Evolutionary conservation across 2,888 invertebrate species (phyloP).

Genomic region (Drosophila maculinotata): DNA sequence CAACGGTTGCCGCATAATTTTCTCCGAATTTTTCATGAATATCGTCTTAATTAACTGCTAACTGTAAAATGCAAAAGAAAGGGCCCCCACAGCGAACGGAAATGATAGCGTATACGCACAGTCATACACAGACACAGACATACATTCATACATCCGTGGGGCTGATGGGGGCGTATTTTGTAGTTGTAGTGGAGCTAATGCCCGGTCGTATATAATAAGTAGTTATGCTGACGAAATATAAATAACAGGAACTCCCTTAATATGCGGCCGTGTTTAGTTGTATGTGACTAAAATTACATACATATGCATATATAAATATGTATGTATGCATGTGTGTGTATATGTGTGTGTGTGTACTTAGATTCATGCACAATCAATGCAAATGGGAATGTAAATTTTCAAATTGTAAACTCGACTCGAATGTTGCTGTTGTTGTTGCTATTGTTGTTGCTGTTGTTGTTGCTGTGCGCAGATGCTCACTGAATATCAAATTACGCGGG

Average conservation of each 20-base stretch:
- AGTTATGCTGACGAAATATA: conserved; percentile 63
- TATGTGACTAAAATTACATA: conserved; percentile 67
- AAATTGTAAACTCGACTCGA: conserved; percentile 47
- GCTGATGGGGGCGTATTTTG: not conserved
- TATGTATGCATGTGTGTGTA: not conserved
- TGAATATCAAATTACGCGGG: conserved; percentile 74
- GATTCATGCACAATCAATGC: conserved; percentile 82
- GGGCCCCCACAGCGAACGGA: conserved; percentile 46
- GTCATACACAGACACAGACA: conserved; percentile 7
- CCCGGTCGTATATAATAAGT: conserved; percentile 46
- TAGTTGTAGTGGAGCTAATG: too few relatives aligned
- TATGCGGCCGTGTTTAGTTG: conserved; percentile 16
- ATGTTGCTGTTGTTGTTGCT: conserved; percentile 25
- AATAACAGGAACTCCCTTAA: conserved; percentile 75
- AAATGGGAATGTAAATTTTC: conserved; percentile 77
- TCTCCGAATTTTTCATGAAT: conserved; percentile 74
- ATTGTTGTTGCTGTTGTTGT: conserved; percentile 32
- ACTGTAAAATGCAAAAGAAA: conserved; percentile 56
- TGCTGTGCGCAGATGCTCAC: conserved; percentile 66
- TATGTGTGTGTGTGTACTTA: conserved; percentile 51
- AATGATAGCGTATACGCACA: conserved; percentile 60
- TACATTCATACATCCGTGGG: conserved; percentile 6
- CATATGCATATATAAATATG: not conserved
- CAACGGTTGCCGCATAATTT: conserved; percentile 45
- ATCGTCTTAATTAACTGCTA: conserved; percentile 74